Evolutionary conservation across 2,113 vertebrate species (phyloP), one percentile per base, ranked within the genome.

Genomic region (Apeltes quadracus): DNA sequence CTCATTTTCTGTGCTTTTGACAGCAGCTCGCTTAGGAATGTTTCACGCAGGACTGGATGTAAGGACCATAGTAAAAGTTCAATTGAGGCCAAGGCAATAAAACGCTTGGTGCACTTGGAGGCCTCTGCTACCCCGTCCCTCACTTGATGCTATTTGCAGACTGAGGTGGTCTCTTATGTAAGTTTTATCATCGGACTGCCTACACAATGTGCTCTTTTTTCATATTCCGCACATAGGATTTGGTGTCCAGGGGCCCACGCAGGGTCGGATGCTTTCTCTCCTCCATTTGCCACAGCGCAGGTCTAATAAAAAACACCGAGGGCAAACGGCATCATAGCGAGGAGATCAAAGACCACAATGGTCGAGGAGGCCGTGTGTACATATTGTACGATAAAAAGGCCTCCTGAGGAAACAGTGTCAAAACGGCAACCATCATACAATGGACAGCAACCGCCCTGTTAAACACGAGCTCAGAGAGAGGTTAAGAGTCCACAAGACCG

Each of bases 161-260:
- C 39, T 65, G 79, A 64, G 65, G 59, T 57, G 72, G 76, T 23
- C 69, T 86, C 75, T 87, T 87, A 81, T 79, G 82, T 85, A 87
- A 91, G 78, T 81, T 82, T 72, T 69, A 79, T 84, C 82, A 84
- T 81, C 84, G 70, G 82, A 84, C 84, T 76, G 79, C 83, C 78
- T 79, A 70, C 83, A 77, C 78, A 79, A 79, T 78, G 78, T 68
- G 79, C 64, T 76, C 75, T 69, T 72, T 34, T 71, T 72, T 85
- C 80, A 64, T 73, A 76, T 76, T 85, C 78, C 74, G 46, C 81
- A 78, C 78, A 36, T 46, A 62, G 69, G 73, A 80, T 77, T 64
- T 25, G 66, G 82, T 78, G 70, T 81, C 84, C 58, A 43, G 81
- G 82, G 89, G 76, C 83, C 84, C 81, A 83, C 62, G 59, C 84